Evolutionary conservation across 2,113 vertebrate genomes (phyloP).

Genomic region (Equus quagga): DNA sequence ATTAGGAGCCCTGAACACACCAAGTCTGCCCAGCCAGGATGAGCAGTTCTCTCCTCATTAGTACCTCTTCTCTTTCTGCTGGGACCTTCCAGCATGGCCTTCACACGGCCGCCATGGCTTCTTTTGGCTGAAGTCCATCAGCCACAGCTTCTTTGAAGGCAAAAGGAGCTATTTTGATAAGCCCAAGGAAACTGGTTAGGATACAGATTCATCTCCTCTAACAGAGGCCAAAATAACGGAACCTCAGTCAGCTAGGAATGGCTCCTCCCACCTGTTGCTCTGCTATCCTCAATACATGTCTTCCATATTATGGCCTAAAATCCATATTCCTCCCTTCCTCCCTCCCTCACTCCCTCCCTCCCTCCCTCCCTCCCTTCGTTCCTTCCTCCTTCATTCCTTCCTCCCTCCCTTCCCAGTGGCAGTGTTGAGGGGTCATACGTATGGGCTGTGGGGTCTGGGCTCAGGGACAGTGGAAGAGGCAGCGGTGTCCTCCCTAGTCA

Average conservation of each 20-base stretch:
- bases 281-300: not conserved
- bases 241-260: not conserved
- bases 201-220: not conserved
- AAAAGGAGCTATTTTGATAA: constrained; percentile 26
- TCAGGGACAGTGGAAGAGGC: not conserved
- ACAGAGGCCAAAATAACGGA: not conserved
- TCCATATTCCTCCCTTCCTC: not conserved
- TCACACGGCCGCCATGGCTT: not conserved
- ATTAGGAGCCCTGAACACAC: not conserved
- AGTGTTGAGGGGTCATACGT: too few species aligned
- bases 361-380: rapidly evolving
- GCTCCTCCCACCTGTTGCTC: not conserved
- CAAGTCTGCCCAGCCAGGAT: not conserved
- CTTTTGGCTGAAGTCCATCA: not conserved
- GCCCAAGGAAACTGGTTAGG: not conserved
- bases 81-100: not conserved
- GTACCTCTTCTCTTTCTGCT: not conserved
- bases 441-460: not conserved
- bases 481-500: not conserved
- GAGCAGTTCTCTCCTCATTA: not conserved
- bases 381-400: rapidly evolving
- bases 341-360: rapidly evolving
- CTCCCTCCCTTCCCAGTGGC: not conserved
- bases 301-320: not conserved
- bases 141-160: not conserved